Evolutionary conservation across 2,797 vertebrate species (phyloP).

Genomic region (Periparus ater): DNA sequence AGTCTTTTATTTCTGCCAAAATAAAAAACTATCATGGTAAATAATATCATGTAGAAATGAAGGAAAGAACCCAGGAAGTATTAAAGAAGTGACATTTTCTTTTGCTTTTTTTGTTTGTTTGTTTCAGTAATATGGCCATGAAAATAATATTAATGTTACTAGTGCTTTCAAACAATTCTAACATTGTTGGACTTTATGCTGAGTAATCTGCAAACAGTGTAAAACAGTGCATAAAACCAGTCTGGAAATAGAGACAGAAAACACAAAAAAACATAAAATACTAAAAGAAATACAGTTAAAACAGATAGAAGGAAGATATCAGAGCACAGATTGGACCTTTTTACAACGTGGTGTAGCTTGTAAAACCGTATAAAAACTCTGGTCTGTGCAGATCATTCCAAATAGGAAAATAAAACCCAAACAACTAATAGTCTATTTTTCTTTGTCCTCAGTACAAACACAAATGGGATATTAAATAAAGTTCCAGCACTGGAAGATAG

Average conservation of each 20-base stretch:
- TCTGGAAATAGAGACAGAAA: neutral
- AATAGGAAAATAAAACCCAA: neutral
- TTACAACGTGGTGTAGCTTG: neutral
- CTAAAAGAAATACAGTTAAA: neutral
- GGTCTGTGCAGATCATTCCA: neutral
- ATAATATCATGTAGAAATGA: neutral
- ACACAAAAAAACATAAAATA: neutral
- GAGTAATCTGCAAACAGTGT: neutral
- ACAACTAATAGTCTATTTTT: neutral
- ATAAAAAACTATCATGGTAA: neutral
- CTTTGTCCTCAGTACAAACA: neutral
- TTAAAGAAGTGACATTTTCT: neutral
- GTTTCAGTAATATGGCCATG: neutral
- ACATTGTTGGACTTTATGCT: neutral
- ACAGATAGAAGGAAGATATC: neutral
- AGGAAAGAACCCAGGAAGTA: neutral
- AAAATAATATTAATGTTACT: neutral
- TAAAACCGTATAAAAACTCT: neutral
- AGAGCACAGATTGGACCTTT: neutral
- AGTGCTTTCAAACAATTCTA: neutral
- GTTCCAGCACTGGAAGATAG: neutral
- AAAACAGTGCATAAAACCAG: neutral
- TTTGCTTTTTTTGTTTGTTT: neutral
- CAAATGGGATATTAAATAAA: neutral
- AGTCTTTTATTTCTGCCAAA: neutral